Evolutionary conservation across 2,888 invertebrate genomes (phyloP), one percentile per base, ranked within the genome.

Genomic region (Gastracanthus pulcherrimus): DNA sequence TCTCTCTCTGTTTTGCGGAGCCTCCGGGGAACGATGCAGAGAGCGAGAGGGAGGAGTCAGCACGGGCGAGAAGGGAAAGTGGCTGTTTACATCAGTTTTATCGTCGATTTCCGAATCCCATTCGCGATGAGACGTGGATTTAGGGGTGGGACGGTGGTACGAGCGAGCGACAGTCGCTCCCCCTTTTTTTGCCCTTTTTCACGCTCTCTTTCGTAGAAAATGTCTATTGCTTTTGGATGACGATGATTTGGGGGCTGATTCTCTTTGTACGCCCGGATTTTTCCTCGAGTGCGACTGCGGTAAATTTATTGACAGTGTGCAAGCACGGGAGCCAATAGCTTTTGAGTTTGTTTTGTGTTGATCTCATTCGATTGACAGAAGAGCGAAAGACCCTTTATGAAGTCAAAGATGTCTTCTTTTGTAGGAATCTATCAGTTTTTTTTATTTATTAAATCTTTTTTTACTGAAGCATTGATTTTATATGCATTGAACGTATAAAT

Each of bases 21-120:
- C 85, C 89, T 88, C 87, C 84, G 82, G 87, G 88, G 87, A 88
- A 85, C 81, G 83, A 84, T 85, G 82, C 83, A 48, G 26, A 64
- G 26, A 48, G 69, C 31, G 69, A 62, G 67, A 75, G 80, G 81
- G 79, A 81, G 81, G 79, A 75, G 76, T 82, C 82, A 80, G 71
- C 80, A 84, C 82, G 86, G 85, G 85, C 81, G 87, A 88, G 87
- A 87, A 87, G 88, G 89, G 87, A 88, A 89, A 89, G 89, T 89
- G 87, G 85, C 88, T 89, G 88, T 89, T 90, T 90, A 89, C 89
- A 88, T 88, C 88, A 87, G 89, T 90, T 89, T 89, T 89, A 90
- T 90, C 88, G 88, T 86, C 89, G 87, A 90, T 90, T 90, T 88
- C 87, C 88, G 88, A 89, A 89, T 86, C 87, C 86, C 85, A 85